Conservation (phyloP, 1,140 invertebrate genomes). For the Cyclargus thomasi region DNA sequence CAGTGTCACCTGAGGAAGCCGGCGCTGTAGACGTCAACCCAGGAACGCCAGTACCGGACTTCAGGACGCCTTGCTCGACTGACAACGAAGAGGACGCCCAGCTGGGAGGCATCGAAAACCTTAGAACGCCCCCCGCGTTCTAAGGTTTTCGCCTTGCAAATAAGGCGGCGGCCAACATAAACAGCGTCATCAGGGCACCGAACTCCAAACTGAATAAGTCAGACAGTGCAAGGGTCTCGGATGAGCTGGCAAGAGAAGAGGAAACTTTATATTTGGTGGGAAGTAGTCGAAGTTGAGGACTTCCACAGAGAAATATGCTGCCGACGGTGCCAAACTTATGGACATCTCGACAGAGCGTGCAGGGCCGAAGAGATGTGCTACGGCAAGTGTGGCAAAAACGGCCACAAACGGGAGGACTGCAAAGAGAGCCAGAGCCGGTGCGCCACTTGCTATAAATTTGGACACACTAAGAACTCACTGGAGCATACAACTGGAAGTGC, state of each 20-base stretch:
- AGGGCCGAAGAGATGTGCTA: conserved; percentile 19
- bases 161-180: no score
- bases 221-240: no score
- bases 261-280: neutral
- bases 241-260: neutral
- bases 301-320: neutral
- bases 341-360: conserved; percentile 34
- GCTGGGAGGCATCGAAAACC: no score
- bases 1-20: no score
- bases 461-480: neutral
- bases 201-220: no score
- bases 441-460: conserved; percentile 26
- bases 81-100: neutral
- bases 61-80: neutral
- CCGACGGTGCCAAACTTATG: conserved; percentile 33
- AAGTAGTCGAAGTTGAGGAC: neutral
- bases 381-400: conserved; percentile 26
- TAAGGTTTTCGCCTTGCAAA: no score
- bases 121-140: no score
- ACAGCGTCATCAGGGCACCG: no score
- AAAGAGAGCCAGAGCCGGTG: conserved; percentile 19
- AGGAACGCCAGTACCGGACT: neutral
- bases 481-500: conserved; percentile 22
- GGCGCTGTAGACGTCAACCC: no score
- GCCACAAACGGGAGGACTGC: conserved; percentile 25